Conservation (phyloP, 2,888 invertebrate genomes). For the Cyclophora punctaria region DNA sequence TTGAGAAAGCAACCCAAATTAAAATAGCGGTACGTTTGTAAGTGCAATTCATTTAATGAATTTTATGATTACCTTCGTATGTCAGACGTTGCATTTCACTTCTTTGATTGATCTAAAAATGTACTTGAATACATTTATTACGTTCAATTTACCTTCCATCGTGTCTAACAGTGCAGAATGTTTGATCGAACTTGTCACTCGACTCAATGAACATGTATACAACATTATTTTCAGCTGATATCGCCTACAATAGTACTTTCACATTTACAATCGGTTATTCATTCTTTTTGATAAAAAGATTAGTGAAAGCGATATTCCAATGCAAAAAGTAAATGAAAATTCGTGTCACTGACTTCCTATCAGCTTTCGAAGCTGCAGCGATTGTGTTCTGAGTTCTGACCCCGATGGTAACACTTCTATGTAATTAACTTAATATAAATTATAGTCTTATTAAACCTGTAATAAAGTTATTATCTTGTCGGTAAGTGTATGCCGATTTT, state of each 20-base stretch:
- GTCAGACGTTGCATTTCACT: constrained; percentile 24
- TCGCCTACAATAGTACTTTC: constrained; percentile 56
- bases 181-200: constrained; percentile 39
- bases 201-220: constrained; percentile 45
- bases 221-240: constrained; percentile 32
- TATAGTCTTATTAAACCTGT: constrained; percentile 13
- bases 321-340: constrained; percentile 70
- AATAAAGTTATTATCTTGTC: constrained; percentile 23
- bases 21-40: constrained; percentile 37
- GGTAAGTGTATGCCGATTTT: constrained; percentile 24
- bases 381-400: constrained; percentile 36
- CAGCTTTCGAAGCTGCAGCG: constrained; percentile 42
- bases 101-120: constrained; percentile 33
- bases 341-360: constrained; percentile 68
- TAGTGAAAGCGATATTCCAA: constrained; percentile 69
- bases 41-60: constrained; percentile 36
- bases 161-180: constrained; percentile 35
- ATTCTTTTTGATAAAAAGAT: constrained; percentile 58
- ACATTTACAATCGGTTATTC: constrained; percentile 61
- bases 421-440: constrained; percentile 21
- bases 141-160: constrained; percentile 33
- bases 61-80: constrained; percentile 24
- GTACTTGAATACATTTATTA: constrained; percentile 21
- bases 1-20: constrained; percentile 47
- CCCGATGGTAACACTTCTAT: constrained; percentile 29